Conservation (phyloP, 2,888 invertebrate species). For the Drosophila anomelani region DNA sequence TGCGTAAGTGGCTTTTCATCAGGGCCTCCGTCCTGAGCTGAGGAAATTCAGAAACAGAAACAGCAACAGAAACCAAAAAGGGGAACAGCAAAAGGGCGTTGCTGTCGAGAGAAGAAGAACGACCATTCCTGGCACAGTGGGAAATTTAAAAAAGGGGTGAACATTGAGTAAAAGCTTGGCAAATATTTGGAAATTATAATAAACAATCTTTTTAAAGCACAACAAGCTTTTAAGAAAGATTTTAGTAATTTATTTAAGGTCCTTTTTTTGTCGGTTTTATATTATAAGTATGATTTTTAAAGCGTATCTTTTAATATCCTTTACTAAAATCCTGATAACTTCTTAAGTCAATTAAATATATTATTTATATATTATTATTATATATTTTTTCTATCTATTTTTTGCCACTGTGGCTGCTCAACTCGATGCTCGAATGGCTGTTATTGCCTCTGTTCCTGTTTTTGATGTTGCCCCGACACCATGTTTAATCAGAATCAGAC, state of each 20-base stretch:
- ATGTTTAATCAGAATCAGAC: slow-evolving; percentile 52
- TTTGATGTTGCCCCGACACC: slow-evolving; percentile 40
- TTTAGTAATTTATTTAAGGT: too few species aligned
- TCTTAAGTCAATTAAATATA: background rate
- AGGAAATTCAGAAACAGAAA: slow-evolving; percentile 17
- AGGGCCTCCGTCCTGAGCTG: slow-evolving; percentile 30
- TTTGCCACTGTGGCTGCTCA: slow-evolving; percentile 19
- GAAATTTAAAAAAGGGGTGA: background rate
- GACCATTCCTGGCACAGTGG: slow-evolving; percentile 31
- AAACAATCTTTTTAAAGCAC: background rate
- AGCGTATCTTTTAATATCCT: background rate
- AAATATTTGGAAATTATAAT: slow-evolving; percentile 12
- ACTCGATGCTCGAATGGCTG: slow-evolving; percentile 24
- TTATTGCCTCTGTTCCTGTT: slow-evolving; percentile 32
- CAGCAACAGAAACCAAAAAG: slow-evolving; percentile 40
- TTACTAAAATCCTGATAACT: background rate
- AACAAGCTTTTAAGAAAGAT: too few species aligned
- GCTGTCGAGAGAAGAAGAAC: slow-evolving; percentile 20
- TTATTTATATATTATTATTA: background rate
- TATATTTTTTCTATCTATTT: background rate
- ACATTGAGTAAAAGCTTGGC: background rate
- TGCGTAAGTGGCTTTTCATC: slow-evolving; percentile 72
- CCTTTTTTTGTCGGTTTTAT: background rate
- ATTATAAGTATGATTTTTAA: too few species aligned
- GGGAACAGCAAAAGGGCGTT: slow-evolving; percentile 61